Evolutionary conservation across 2,797 vertebrate species (phyloP), one percentile per base, ranked within the genome.

Genomic region (Poeciliopsis paucimaculata): DNA sequence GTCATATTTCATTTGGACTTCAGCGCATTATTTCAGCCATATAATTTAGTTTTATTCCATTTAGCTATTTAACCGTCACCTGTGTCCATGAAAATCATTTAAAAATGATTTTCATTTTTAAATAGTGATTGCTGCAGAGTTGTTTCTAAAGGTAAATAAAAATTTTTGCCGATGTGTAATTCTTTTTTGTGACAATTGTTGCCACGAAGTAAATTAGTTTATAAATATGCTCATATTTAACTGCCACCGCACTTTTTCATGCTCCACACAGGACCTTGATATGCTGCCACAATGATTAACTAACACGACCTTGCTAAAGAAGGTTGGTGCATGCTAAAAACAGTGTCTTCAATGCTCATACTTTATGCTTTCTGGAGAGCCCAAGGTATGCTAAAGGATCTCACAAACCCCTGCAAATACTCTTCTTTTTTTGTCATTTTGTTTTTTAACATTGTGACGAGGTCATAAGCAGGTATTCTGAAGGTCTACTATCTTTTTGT

Each of bases 261-360:
- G 34, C 64, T 68, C 64, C 64, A 41, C 64, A 39, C 64, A 41
- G 36, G 36, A 41, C 64, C 36, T 68, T 68, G 64, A 68, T 68
- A 39, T 68, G 36, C 36, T 68, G 18, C 64, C 20, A 68, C 64
- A 41, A 39, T 41, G 36, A 68, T 66, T 36, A 66, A 66, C 62
- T 66, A 66, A 66, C 62, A 66, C 41, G 36, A 68, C 18, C 64
- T 68, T 11, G 8, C 10, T 5, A 68, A 36, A 39, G 36, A 41
- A 39, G 34, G 36, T 68, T 68, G 64, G 64, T 68, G 36, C 7
- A 41, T 68, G 18, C 64, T 68, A 41, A 41, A 41, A 68, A 68
- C 64, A 41, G 8, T 41, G 16, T 68, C 34, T 41, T 68, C 64
- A 68, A 26, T 8, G 9, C 64, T 41, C 34, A 39, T 41, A 13